phyloP scores from a whole-genome alignment of 2,113 vertebrate genomes.

The Brevimyrus niger region DNA sequence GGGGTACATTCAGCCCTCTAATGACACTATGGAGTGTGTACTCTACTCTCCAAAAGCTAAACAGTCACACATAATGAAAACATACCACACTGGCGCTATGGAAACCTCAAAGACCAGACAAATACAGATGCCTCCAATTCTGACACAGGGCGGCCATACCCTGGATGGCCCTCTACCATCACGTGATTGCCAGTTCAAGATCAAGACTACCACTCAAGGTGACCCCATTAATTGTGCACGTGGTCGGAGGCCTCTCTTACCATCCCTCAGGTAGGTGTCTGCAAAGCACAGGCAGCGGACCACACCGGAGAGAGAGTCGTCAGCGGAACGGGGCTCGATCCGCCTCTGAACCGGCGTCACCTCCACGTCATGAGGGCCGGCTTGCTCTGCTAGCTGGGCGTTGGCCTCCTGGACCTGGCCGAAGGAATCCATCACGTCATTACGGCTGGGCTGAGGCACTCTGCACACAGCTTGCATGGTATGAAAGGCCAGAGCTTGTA shows the following conservation, averaged over 20 bases:
- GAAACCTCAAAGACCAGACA: background rate
- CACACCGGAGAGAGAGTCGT: constrained; percentile 87
- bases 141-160: background rate
- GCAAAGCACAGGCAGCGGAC: constrained; percentile 94
- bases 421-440: background rate
- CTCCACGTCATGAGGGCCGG: constrained; percentile 61
- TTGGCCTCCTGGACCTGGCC: constrained; percentile 87
- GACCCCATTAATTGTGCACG: too few species aligned
- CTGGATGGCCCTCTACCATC: background rate
- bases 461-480: background rate
- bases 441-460: background rate
- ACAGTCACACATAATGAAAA: background rate
- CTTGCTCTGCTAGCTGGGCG: constrained; percentile 82
- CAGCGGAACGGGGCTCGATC: constrained; percentile 88
- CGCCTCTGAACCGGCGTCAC: constrained; percentile 85
- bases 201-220: background rate
- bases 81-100: background rate
- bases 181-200: background rate
- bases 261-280: constrained; percentile 87
- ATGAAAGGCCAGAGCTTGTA: background rate
- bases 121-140: background rate
- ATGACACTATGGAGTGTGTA: background rate
- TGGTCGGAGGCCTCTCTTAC: constrained; percentile 46
- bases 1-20: background rate
- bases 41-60: background rate